These are phyloP conservation scores for Latrodectus hesperus DNA, from an alignment of 2,888 invertebrate species.

Conservation along the genomic window DNA sequence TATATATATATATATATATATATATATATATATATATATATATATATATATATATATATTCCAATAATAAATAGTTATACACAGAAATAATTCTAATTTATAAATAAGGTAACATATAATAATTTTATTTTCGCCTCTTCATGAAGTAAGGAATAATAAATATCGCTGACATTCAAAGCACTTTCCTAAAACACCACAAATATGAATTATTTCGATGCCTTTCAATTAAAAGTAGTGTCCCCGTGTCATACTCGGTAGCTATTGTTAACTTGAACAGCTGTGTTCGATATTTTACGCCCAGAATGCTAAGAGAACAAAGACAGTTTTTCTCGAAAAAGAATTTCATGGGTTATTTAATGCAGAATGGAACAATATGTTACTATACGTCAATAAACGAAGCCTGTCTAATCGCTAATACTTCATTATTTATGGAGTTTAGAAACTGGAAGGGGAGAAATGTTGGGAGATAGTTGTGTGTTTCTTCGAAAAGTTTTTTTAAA, in stretches of 20 bases:
- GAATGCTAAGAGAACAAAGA: constrained; percentile 23
- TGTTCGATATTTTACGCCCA: constrained; percentile 52
- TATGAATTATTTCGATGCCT: background rate
- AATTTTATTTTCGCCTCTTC: too few relatives aligned
- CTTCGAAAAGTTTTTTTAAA: background rate
- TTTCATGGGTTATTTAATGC: constrained; percentile 38
- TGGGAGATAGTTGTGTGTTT: constrained; percentile 7
- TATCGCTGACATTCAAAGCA: background rate
- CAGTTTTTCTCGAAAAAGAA: constrained; percentile 30
- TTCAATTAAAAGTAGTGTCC: constrained; percentile 22
- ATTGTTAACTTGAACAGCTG: constrained; percentile 53
- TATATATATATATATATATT: too few relatives aligned
- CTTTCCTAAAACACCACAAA: background rate
- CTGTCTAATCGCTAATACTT: constrained; percentile 39
- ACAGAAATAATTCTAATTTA: too few relatives aligned
- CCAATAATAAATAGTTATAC: too few relatives aligned
- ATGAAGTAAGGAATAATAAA: too few relatives aligned
- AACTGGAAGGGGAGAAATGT: background rate
- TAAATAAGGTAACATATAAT: too few relatives aligned
- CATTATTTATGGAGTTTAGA: constrained; percentile 23
- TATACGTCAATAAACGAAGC: constrained; percentile 28
- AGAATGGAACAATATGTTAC: constrained; percentile 47
- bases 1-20: too few relatives aligned
- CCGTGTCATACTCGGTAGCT: constrained; percentile 28
- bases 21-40: too few relatives aligned